Percentiles rank a stretch among this genome's conserved stretches.
phyloP scores from a whole-genome alignment of 1,140 invertebrate species.

The Mactra quadrangularis region DNA sequence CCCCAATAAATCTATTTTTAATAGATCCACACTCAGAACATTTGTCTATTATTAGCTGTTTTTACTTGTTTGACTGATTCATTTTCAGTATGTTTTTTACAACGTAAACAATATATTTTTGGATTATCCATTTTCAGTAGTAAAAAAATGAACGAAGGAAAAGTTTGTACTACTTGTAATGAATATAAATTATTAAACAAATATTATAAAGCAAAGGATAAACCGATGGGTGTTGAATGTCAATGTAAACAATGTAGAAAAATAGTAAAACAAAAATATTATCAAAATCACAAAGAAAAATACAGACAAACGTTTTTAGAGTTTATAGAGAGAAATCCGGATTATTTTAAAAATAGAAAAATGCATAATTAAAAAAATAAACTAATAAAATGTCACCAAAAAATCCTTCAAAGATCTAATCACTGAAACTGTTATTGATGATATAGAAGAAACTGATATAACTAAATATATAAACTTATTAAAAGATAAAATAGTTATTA shows the following conservation, averaged over 20 bases:
- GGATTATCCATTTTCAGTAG: conserved; percentile 12
- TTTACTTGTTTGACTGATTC: too few relatives aligned
- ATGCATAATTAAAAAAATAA: conserved; percentile 38
- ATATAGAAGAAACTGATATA: conserved; percentile 51
- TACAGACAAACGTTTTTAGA: conserved; percentile 34
- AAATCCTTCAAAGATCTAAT: conserved; percentile 38
- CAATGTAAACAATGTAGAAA: conserved; percentile 49
- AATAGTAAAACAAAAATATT: conserved; percentile 28
- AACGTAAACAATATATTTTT: too few relatives aligned
- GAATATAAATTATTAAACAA: conserved; percentile 54
- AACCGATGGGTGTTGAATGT: conserved; percentile 38
- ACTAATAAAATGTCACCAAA: conserved; percentile 39
- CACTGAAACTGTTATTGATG: conserved; percentile 21
- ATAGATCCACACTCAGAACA: too few relatives aligned
- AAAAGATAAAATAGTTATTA: neutral
- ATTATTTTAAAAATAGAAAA: neutral
- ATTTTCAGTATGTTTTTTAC: too few relatives aligned
- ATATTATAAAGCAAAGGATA: conserved; percentile 52
- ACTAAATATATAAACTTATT: conserved; percentile 51
- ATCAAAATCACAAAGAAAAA: conserved; percentile 26
- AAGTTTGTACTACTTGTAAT: conserved; percentile 53
- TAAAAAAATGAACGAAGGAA: conserved; percentile 38
- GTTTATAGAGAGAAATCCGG: conserved; percentile 56
- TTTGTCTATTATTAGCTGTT: too few relatives aligned
- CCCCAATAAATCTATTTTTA: too few relatives aligned